Base-by-base conservation (phyloP, 1,140 invertebrate genomes). In the Calliphora vicina region DNA sequence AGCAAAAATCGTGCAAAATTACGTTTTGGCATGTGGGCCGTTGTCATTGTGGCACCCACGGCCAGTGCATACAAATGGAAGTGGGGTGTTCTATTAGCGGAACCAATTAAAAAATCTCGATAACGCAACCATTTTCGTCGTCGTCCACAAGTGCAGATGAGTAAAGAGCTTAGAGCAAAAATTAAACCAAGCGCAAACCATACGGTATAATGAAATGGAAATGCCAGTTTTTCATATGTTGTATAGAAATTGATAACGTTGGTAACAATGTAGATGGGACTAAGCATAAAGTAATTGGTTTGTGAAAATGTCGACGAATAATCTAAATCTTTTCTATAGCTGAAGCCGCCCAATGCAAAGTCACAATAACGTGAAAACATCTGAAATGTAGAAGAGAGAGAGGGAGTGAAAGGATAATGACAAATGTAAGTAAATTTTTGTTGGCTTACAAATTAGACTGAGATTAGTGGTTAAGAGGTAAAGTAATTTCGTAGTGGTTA, bases 211-310 rank as follows among this genome's bases (percentile, higher is more conserved):
- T 84, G 73, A 27, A 88, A 88, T 57, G 87, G 87, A 74, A 88
- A 88, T 20, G 87, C 84, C 23, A 88, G 82, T 67, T 88, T 88
- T 80, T 88, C 87, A 81, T 88, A 88, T 29, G 86, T 83, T n/a
- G 86, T 88, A 27, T 87, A 88, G 23, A 85, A 84, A 35, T 83
- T 85, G 27, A 85, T 85, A 45, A 87, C 81, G 82, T 88, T 88
- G 5, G 87, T 88, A 17, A 88, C 87, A 81, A 88, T n/a, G 85
- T 88, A 87, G 0, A 87, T 88, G 83, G 87, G 86, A 35, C 87
- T 88, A 84, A 88, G 88, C 67, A 86, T 87, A 84, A 88, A 88
- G 84, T 88, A 87, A 3, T 76, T 84, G 13, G 87, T 88, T 82
- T 88, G 87, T 0, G 87, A 88, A 23, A 86, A 88, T 1, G 86